phyloP scores from a whole-genome alignment of 2,113 vertebrate genomes.

The Pelmatolapia mariae region DNA sequence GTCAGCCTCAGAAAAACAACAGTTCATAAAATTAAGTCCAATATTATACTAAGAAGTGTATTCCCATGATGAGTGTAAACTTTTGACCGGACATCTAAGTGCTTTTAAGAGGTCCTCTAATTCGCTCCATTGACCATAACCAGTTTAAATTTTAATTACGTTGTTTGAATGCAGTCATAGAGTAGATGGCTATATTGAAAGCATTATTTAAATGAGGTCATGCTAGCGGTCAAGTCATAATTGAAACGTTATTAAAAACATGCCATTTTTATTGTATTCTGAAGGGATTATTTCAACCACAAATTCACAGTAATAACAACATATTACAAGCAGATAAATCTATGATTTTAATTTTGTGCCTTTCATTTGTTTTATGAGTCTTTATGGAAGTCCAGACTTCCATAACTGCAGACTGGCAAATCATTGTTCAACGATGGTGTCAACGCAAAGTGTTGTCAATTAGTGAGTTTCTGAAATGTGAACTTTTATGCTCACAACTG shows the following conservation, averaged over 20 bases:
- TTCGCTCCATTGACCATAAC: neutral
- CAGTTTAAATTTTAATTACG: neutral
- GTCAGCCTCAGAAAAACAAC: neutral
- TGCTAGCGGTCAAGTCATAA: neutral
- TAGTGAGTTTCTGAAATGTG: neutral
- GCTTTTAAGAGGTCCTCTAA: neutral
- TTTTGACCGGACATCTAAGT: neutral
- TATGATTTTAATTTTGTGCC: neutral
- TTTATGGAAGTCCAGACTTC: neutral
- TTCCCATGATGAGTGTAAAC: neutral
- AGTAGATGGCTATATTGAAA: neutral
- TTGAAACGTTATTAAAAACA: neutral
- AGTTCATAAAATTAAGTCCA: neutral
- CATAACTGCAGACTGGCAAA: fast-evolving
- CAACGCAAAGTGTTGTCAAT: neutral
- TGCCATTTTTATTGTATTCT: neutral
- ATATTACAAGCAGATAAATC: neutral
- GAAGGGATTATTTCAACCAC: neutral
- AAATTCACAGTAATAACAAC: neutral
- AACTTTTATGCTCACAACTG: neutral
- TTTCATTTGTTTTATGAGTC: neutral
- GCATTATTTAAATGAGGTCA: neutral
- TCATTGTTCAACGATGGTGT: neutral
- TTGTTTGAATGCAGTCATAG: neutral
- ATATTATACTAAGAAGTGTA: neutral